A percentile compares a stretch with the other conserved stretches of the same genome.
phyloP scores from a whole-genome alignment of 2,113 vertebrate species.

The Labeo catla region DNA sequence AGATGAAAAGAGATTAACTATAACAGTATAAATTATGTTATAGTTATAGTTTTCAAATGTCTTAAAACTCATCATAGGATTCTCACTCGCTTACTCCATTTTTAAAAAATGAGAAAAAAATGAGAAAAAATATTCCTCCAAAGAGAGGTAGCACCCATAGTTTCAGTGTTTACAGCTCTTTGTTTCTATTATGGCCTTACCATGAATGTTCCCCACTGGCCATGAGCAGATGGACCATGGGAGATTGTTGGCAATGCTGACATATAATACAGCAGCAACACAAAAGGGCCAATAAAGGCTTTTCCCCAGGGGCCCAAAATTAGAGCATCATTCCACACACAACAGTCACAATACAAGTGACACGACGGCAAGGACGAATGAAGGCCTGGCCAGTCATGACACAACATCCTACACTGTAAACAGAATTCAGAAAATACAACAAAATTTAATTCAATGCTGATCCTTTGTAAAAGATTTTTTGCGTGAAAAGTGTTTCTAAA shows the following conservation, averaged over 20 bases:
- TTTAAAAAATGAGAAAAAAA: background rate
- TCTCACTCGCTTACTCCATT: background rate
- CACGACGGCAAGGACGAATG: background rate
- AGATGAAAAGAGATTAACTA: background rate
- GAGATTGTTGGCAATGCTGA: conserved; percentile 66
- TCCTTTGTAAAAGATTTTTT: background rate
- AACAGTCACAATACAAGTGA: conserved; percentile 42
- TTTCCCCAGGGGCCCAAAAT: conserved; percentile 68
- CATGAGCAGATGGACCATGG: conserved; percentile 69
- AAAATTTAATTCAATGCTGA: background rate
- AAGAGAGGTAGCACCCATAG: background rate
- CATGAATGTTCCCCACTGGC: conserved; percentile 49
- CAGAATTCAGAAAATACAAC: too few relatives aligned
- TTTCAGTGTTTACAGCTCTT: conserved; percentile 34
- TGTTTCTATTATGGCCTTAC: conserved; percentile 33
- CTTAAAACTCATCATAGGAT: background rate
- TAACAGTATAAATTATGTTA: background rate
- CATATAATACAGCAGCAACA: conserved; percentile 69
- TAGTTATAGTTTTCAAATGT: background rate
- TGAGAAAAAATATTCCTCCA: background rate
- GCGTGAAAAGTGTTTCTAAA: too few relatives aligned
- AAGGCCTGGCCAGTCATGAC: background rate
- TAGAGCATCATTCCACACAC: conserved; percentile 62
- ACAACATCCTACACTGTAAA: background rate
- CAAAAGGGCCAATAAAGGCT: conserved; percentile 68